Evolutionary conservation across 2,797 vertebrate genomes (phyloP), one percentile per base, ranked within the genome.

Genomic region (Anomalospiza imberbis): DNA sequence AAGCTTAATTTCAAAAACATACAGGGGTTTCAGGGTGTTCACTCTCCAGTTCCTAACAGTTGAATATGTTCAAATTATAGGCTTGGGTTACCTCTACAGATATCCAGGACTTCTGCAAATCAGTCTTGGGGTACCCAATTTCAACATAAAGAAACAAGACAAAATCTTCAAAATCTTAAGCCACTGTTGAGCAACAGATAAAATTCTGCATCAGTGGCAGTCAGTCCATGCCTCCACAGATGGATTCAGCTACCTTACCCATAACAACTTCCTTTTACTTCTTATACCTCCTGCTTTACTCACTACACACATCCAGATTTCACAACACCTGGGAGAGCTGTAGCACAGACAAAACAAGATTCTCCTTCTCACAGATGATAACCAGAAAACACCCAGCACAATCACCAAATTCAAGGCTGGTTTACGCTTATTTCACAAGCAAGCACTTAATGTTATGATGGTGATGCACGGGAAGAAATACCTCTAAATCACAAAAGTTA

Each of bases 221-320:
- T 21, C 54, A 36, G 32, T 18, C 22, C 34, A 13, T 2, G 3
- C 32, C 24, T 77, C n/a, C 53, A 61, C 0, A 0, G 34, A 67
- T 55, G 18, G 51, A 77, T 92, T 77, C 68, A 75, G 34, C 9
- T 60, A 26, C 32, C 31, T 77, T 31, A 80, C 3, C 50, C 68
- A 40, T 25, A 76, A 71, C 19, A 73, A 14, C 5, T 63, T 87
- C 45, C 31, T 85, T 57, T 57, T 60, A 55, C 15, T 89, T 91
- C 48, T 63, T 57, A 6, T 24, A 18, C 18, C 8, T 17, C 6
- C 55, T 50, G 31, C 20, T 73, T 82, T 71, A 54, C 40, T 79
- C 42, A 38, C 48, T 61, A 40, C 31, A 76, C 15, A 17, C 7
- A 73, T 34, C 7, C 25, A 80, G 40, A 57, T 50, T 73, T 55